Conservation (phyloP, 2,888 invertebrate species). For the Phorcus lineatus region DNA sequence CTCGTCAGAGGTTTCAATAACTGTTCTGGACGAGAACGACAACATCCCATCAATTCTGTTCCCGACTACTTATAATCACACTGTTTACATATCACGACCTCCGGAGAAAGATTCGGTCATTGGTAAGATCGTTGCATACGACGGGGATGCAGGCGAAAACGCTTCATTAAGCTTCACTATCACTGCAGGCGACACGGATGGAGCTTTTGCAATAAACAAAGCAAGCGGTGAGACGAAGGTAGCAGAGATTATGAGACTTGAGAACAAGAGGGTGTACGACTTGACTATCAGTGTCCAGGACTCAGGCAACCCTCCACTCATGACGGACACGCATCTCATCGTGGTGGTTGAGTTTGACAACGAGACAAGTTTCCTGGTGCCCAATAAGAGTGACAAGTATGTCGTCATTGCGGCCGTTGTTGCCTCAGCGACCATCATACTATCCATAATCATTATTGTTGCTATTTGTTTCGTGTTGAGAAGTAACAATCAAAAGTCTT, state of each 20-base stretch:
- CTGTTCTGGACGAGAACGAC: slow-evolving; percentile 25
- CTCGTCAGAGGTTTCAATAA: slow-evolving; percentile 19
- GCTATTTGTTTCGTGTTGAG: slow-evolving; percentile 43
- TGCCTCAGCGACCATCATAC: slow-evolving; percentile 40
- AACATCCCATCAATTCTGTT: slow-evolving; percentile 23
- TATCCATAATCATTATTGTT: slow-evolving; percentile 44
- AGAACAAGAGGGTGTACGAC: slow-evolving; percentile 34
- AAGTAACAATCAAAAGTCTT: slow-evolving; percentile 31
- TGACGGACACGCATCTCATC: slow-evolving; percentile 35
- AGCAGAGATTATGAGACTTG: slow-evolving; percentile 6
- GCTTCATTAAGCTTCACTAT: background rate
- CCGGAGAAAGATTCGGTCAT: slow-evolving; percentile 17
- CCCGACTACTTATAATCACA: slow-evolving; percentile 20
- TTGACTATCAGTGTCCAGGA: slow-evolving; percentile 40
- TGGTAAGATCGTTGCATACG: slow-evolving; percentile 26
- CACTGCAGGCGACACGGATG: background rate
- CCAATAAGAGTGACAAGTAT: slow-evolving; percentile 28
- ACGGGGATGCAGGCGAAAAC: slow-evolving; percentile 17
- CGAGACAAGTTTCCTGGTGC: slow-evolving; percentile 15
- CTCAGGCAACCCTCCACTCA: slow-evolving; percentile 30
- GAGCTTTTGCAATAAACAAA: slow-evolving; percentile 12
- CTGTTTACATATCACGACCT: slow-evolving; percentile 9
- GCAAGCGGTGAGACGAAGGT: slow-evolving; percentile 16
- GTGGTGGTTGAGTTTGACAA: slow-evolving; percentile 41
- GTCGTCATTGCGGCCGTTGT: slow-evolving; percentile 45